phyloP scores from a whole-genome alignment of 2,113 vertebrate species.

The Brienomyrus brachyistius region DNA sequence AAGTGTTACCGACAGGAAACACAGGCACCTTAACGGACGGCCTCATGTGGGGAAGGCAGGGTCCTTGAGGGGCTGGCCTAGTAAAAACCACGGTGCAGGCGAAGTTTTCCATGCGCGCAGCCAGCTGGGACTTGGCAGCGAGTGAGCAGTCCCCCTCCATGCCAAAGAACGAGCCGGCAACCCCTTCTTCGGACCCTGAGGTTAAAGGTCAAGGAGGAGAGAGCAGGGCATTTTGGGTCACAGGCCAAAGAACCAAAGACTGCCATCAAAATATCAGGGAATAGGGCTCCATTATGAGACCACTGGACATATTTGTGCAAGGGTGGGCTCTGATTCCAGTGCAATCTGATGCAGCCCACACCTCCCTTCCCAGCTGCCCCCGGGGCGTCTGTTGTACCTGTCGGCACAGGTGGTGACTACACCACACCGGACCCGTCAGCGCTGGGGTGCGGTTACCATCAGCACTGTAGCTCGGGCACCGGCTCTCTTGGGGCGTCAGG shows the following conservation, averaged over 20 bases:
- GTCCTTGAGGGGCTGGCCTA: slow-evolving; percentile 6
- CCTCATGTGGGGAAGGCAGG: not conserved
- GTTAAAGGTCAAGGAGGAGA: not conserved
- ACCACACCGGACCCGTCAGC: not conserved
- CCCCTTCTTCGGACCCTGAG: not conserved
- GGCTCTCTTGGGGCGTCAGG: not conserved
- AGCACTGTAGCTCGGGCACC: not conserved
- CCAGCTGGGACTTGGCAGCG: not conserved
- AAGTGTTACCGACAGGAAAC: not conserved
- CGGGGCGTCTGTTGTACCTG: not conserved
- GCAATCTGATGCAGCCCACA: no score
- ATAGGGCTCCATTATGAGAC: not conserved
- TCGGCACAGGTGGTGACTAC: not conserved
- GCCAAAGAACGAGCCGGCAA: not conserved
- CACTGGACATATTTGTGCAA: not conserved
- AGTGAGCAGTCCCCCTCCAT: not conserved
- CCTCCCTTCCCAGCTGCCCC: not conserved
- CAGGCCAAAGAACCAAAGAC: not conserved
- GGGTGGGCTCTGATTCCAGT: not conserved
- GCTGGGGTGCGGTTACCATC: not conserved
- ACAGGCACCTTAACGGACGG: not conserved
- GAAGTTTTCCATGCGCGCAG: not conserved
- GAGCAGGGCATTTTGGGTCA: not conserved
- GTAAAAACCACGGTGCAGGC: not conserved
- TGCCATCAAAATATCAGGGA: not conserved